Conservation (phyloP, 1,140 invertebrate species). For the Heliconius nattereri region DNA sequence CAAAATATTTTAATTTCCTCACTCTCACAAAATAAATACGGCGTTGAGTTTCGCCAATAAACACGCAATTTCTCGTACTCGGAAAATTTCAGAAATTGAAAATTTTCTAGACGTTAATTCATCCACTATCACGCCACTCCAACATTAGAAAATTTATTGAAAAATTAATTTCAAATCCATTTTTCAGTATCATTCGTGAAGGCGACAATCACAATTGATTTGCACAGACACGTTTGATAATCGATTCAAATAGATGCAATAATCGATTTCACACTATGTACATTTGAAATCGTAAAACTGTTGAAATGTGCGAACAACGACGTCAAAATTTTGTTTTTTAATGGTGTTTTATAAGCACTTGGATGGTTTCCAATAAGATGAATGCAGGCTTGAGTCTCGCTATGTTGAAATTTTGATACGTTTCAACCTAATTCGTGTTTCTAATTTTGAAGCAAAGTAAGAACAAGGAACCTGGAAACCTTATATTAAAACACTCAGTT, state of each 20-base stretch:
- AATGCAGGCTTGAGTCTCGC: too few species aligned
- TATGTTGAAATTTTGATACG: too few species aligned
- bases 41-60: too few species aligned
- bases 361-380: not conserved
- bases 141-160: not conserved
- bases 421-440: too few species aligned
- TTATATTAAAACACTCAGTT: too few species aligned
- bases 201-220: conserved; percentile 76
- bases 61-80: too few species aligned
- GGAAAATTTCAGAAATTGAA: not conserved
- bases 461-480: too few species aligned
- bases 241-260: conserved; percentile 57
- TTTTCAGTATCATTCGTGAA: conserved; percentile 47
- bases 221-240: conserved; percentile 59
- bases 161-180: conserved; percentile 18
- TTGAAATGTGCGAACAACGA: conserved; percentile 23
- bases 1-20: too few species aligned
- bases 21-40: too few species aligned
- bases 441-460: too few species aligned
- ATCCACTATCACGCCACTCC: not conserved
- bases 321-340: not conserved
- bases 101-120: not conserved
- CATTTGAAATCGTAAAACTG: conserved; percentile 27
- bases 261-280: conserved; percentile 63
- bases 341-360: not conserved